Conservation (phyloP, 2,888 invertebrate species). For the Idaea dimidiata region DNA sequence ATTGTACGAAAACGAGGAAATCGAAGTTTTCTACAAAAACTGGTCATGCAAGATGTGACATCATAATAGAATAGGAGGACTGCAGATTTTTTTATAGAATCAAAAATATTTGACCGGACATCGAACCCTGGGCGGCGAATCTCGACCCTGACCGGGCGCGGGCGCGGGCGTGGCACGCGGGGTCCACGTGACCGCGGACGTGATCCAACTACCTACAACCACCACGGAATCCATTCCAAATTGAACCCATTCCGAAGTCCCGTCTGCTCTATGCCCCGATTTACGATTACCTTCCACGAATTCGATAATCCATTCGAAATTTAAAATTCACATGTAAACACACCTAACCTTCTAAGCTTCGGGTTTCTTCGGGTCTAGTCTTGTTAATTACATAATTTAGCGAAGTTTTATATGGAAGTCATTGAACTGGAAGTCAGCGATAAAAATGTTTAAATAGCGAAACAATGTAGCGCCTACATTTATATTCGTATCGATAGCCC, state of each 20-base stretch:
- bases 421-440: constrained; percentile 2
- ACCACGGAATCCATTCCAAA: constrained; percentile 32
- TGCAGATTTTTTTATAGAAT: constrained; percentile 63
- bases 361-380: neutral
- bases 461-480: constrained; percentile 6
- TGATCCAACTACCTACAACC: constrained; percentile 42
- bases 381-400: constrained; percentile 1
- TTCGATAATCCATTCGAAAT: constrained; percentile 3
- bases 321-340: constrained; percentile 3
- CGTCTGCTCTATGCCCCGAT: constrained; percentile 24
- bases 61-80: constrained; percentile 62
- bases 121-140: constrained; percentile 56
- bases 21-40: constrained; percentile 45
- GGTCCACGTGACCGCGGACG: constrained; percentile 51
- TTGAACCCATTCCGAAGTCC: constrained; percentile 25
- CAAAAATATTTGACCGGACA: constrained; percentile 71
- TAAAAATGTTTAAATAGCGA: constrained; percentile 4
- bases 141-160: constrained; percentile 58
- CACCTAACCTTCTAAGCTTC: neutral
- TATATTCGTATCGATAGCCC: constrained; percentile 18
- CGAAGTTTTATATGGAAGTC: neutral
- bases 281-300: constrained; percentile 24
- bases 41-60: constrained; percentile 51
- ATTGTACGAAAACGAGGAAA: constrained; percentile 15
- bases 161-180: constrained; percentile 35